phyloP scores from a whole-genome alignment of 2,888 invertebrate species.

The Agrilus cyanescens region DNA sequence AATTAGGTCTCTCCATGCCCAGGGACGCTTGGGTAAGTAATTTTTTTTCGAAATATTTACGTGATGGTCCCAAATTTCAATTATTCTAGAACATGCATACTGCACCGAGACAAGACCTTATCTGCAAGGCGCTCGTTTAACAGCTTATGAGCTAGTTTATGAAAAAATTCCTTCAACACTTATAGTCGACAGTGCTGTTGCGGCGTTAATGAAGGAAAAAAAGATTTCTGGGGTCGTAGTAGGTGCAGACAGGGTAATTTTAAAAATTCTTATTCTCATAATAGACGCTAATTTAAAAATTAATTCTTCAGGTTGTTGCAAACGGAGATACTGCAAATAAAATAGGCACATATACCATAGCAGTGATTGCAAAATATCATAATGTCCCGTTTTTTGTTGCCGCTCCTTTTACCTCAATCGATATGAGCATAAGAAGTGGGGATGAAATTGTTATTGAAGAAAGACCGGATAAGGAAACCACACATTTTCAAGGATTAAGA shows the following conservation, averaged over 20 bases:
- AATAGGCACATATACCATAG: slow-evolving; percentile 94
- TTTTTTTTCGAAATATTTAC: background rate
- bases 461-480: slow-evolving; percentile 83
- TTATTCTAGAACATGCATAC: slow-evolving; percentile 66
- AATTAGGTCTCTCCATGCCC: slow-evolving; percentile 66
- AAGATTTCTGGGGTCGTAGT: slow-evolving; percentile 88
- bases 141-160: slow-evolving; percentile 88
- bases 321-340: slow-evolving; percentile 99
- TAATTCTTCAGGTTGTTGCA: slow-evolving; percentile 54
- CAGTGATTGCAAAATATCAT: slow-evolving; percentile 83
- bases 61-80: background rate
- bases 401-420: slow-evolving; percentile 86
- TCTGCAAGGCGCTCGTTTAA: slow-evolving; percentile 91
- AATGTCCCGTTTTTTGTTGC: slow-evolving; percentile 91
- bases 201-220: slow-evolving; percentile 74
- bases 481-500: slow-evolving; percentile 71
- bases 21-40: slow-evolving; percentile 54
- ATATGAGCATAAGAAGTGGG: slow-evolving; percentile 64
- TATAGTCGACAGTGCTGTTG: slow-evolving; percentile 92
- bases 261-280: background rate
- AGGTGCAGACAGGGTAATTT: slow-evolving; percentile 81
- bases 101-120: slow-evolving; percentile 98
- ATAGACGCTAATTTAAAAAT: slow-evolving; percentile 1
- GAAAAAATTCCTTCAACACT: slow-evolving; percentile 87
- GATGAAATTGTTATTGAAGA: slow-evolving; percentile 89